Evolutionary conservation across 1,140 invertebrate genomes (phyloP).

Genomic region (Melanaphis sacchari): DNA sequence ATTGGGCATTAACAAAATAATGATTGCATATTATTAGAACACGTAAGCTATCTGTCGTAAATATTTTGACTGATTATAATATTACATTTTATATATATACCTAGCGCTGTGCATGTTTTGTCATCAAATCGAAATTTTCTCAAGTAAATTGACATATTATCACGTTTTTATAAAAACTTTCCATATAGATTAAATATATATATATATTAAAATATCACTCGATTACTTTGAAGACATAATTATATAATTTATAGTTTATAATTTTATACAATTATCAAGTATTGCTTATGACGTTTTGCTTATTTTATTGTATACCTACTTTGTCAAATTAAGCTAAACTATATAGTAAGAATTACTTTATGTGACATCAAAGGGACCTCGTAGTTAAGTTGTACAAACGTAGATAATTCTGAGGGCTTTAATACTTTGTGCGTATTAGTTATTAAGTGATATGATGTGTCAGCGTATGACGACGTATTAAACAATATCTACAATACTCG

Average conservation of each 20-base stretch:
- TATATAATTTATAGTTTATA: not conserved
- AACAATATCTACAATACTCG: not conserved
- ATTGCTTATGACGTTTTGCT: not conserved
- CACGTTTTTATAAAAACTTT: slow-evolving; percentile 24
- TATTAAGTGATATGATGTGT: not conserved
- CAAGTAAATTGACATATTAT: slow-evolving; percentile 8
- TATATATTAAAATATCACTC: not conserved
- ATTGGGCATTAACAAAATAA: not conserved
- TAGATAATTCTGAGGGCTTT: not conserved
- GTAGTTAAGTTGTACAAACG: not conserved
- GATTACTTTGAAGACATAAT: not conserved
- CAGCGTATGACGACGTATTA: not conserved
- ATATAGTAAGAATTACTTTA: not conserved
- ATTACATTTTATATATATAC: not conserved
- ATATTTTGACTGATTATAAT: not conserved
- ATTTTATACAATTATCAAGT: not conserved
- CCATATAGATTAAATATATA: not conserved
- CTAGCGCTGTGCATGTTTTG: not conserved
- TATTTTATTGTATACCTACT: too few relatives aligned
- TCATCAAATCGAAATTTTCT: not conserved
- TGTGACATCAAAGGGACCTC: not conserved
- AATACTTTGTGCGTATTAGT: not conserved
- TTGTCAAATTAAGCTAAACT: not conserved
- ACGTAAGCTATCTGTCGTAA: not conserved
- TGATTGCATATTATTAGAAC: not conserved